Percentiles rank a stretch among this genome's conserved stretches.
These are phyloP conservation scores for Colostygia pectinataria DNA, from an alignment of 2,888 invertebrate genomes.

Conservation along the genomic window DNA sequence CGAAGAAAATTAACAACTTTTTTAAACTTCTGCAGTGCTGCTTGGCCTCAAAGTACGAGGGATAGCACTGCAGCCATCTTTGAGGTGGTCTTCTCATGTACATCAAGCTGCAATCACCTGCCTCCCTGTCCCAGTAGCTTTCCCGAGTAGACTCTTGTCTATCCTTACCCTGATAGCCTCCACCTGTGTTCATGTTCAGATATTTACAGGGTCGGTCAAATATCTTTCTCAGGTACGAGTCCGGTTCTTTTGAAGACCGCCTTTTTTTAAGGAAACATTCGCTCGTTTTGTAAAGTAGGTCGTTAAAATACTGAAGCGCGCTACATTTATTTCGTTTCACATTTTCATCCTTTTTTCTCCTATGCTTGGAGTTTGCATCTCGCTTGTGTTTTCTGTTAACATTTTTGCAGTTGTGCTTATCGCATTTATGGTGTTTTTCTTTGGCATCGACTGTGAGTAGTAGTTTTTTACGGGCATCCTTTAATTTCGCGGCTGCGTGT, in stretches of 20 bases:
- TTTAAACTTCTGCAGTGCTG: constrained; percentile 38
- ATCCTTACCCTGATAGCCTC: not conserved
- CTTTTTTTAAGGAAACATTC: constrained; percentile 13
- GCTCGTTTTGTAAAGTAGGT: constrained; percentile 18
- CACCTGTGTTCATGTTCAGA: not conserved
- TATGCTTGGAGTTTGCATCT: constrained; percentile 8
- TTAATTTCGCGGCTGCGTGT: constrained; percentile 42
- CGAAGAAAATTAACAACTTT: constrained; percentile 36
- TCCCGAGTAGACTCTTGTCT: not conserved
- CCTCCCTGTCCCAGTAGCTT: constrained; percentile 32
- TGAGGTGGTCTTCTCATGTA: constrained; percentile 33
- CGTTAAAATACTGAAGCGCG: constrained; percentile 14
- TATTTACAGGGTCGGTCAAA: constrained; percentile 6
- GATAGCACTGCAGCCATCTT: too few relatives aligned
- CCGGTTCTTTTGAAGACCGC: constrained; percentile 7
- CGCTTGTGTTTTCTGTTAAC: not conserved
- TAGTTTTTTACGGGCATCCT: constrained; percentile 43
- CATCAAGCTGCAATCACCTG: constrained; percentile 50
- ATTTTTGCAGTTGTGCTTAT: constrained; percentile 7
- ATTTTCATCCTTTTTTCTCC: constrained; percentile 5
- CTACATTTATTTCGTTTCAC: constrained; percentile 5
- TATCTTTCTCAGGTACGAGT: constrained; percentile 24
- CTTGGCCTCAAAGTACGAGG: constrained; percentile 2
- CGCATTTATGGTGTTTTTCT: constrained; percentile 29
- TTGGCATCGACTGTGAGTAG: constrained; percentile 28